phyloP scores from a whole-genome alignment of 2,113 vertebrate species.

The Coryphaenoides rupestris region DNA sequence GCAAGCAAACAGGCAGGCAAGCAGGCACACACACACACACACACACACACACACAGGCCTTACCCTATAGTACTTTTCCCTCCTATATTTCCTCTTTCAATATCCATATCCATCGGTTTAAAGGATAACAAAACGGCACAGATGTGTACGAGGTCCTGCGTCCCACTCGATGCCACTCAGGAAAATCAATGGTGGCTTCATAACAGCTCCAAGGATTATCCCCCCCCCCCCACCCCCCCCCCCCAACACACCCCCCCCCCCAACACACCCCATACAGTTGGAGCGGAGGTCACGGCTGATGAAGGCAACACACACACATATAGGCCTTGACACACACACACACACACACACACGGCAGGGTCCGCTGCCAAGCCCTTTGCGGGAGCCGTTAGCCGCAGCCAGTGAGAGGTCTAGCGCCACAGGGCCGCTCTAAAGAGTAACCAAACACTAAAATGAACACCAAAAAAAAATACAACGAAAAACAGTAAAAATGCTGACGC shows the following conservation, averaged over 20 bases:
- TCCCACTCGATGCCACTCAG: conserved; percentile 19
- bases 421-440: no score
- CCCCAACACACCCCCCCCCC: no score
- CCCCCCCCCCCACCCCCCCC: no score
- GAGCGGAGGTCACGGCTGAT: conserved; percentile 22
- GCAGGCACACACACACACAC: conserved; percentile 13
- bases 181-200: conserved; percentile 39
- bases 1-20: background rate
- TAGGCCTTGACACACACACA: no score
- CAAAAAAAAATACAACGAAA: no score
- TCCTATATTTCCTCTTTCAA: conserved; percentile 17
- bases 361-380: no score
- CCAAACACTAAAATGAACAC: no score
- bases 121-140: background rate
- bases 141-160: conserved; percentile 18
- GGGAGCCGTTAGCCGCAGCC: no score
- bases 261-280: background rate
- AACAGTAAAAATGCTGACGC: no score
- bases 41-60: conserved; percentile 8
- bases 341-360: no score
- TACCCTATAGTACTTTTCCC: conserved; percentile 11
- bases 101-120: conserved; percentile 26
- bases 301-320: background rate
- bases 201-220: conserved; percentile 30
- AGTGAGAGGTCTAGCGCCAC: no score